Evolutionary conservation across 2,797 vertebrate species (phyloP), one percentile per base, ranked within the genome.

Genomic region (Clarias pachynema): DNA sequence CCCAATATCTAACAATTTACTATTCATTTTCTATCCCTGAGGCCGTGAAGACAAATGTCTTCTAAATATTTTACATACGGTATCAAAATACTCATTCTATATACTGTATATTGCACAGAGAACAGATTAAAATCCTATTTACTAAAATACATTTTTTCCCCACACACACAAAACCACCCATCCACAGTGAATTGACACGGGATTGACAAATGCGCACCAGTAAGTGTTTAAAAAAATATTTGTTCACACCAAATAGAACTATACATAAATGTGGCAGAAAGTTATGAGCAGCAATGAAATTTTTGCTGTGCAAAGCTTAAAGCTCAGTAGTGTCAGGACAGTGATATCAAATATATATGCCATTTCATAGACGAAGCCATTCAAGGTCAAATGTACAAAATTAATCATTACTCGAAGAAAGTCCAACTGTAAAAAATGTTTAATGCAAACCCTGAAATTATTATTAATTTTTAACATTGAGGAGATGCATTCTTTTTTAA

Each of bases 131-230:
- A 7, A 16, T 22, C 1, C n/a, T 49, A 20, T 53, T 83, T 60
- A 22, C 49, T 74, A 1, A 74, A 16, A 65, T 3, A 34, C 1
- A n/a, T 16, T 66, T 59, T 49, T 49, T 3, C 9, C 10, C 0
- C 37, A 57, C 49, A 86, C 85, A 63, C 63, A 60, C 75, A 37
- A 57, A 40, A 37, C 18, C 12, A 37, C 86, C 60, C 79, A 78
- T 68, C 31, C 63, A 79, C 78, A 84, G 29, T 26, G 40, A n/a
- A 72, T 56, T 88, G 91, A 65, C 82, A 81, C 10, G 44, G 60
- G 57, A 53, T 44, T 65, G 12, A 66, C 84, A 84, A 57, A 68
- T 79, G 84, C 81, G 70, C 24, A 73, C 86, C 62, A 53, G 49
- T 40, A 79, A 34, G 31, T 56, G 24, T 65, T 34, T 63, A 53